Base-by-base conservation (phyloP, 2,797 vertebrate species). In the Emydoidea blandingii region DNA sequence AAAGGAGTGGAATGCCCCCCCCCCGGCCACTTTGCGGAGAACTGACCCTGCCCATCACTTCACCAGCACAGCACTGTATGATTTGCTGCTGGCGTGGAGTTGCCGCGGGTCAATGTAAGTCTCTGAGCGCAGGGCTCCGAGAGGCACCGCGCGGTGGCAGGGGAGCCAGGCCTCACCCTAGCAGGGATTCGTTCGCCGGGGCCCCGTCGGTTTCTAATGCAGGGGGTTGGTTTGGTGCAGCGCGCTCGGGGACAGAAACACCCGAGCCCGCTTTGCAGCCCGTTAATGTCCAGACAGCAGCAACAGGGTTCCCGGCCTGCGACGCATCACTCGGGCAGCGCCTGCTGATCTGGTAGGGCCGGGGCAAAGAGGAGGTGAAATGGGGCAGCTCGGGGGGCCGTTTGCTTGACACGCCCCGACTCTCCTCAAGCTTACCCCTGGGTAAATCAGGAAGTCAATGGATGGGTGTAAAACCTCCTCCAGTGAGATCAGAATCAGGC, bases 291-390 rank as follows among this genome's bases (percentile, higher is more conserved):
- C 79, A 25, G 14, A 54, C 12, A 81, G 68, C 19, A 72, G 37
- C 68, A 72, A 72, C 68, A 37, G 68, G 4, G 4, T 2, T 15
- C 34, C 16, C 14, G 15, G 62, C 62, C 15, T 8, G 8, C 4
- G 2, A n/a, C 16, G 1, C 34, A 9, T 19, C 34, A 16, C 18
- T 8, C 34, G 2, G 34, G 62, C 16, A 18, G 62, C 8, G 3
- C 59, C 15, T 34, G 31, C 27, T 16, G 59, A 34, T 62, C 31
- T 16, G 31, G 59, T 8, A 16, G 59, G 31, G 59, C 31, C 6
- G 31, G 59, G 31, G 62, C 34, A 65, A 65, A 19, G 62, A 65
- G 59, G 68, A 74, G 37, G 72, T 4, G 37, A 44, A 74, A 25
- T 2, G 41, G 37, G 9, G 23, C 12, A 44, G 37, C 41, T 44